Evolutionary conservation across 2,797 vertebrate genomes (phyloP).

Genomic region (Microctenopoma steveboyesi): DNA sequence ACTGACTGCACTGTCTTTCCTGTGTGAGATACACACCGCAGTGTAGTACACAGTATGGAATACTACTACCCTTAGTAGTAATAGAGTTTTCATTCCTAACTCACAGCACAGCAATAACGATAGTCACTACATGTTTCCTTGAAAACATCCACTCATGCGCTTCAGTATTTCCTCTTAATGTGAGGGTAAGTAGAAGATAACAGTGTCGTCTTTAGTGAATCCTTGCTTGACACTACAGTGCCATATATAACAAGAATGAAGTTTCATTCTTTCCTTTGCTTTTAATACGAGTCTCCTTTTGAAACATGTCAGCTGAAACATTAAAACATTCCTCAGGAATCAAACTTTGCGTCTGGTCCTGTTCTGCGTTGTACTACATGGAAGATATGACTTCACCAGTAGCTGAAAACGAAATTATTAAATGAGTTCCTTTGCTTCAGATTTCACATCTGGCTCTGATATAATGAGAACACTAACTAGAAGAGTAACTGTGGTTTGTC

Average conservation of each 20-base stretch:
- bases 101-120: no score
- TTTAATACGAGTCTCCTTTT: slow-evolving; percentile 17
- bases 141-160: no score
- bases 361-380: neutral
- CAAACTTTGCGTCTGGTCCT: neutral
- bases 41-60: neutral
- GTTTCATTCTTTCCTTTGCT: slow-evolving; percentile 3
- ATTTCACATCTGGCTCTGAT: slow-evolving; percentile 47
- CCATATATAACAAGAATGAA: neutral
- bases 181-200: no score
- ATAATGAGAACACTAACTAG: slow-evolving; percentile 36
- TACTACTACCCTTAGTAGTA: no score
- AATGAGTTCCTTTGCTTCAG: slow-evolving; percentile 40
- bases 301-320: slow-evolving; percentile 7
- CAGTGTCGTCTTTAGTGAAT: no score
- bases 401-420: slow-evolving; percentile 35
- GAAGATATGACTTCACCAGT: slow-evolving; percentile 44
- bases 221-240: no score
- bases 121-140: no score
- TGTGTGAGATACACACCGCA: neutral
- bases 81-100: no score
- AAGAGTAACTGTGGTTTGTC: slow-evolving; percentile 32
- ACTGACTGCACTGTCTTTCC: slow-evolving; percentile 17
- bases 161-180: no score
- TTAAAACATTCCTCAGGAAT: neutral